A percentile compares a stretch with the other conserved stretches of the same genome.
phyloP scores from a whole-genome alignment of 2,113 vertebrate species.

The Columba janthina region DNA sequence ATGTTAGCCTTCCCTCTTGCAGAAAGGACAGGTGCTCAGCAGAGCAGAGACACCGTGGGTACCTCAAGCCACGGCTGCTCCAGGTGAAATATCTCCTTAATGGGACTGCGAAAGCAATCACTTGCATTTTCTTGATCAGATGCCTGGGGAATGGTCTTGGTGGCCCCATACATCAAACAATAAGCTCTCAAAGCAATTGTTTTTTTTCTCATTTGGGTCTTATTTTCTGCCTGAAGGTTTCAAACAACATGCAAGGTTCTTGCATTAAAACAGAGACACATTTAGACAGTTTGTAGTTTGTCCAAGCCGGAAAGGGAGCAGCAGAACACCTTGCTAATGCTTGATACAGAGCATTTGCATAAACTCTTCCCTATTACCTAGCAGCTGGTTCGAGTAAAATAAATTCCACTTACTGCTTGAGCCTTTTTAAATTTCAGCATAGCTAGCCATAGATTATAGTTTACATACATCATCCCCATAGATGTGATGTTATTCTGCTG shows the following conservation, averaged over 20 bases:
- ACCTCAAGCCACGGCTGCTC: conserved; percentile 57
- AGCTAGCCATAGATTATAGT: conserved; percentile 18
- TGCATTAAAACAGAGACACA: conserved; percentile 40
- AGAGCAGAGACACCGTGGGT: conserved; percentile 42
- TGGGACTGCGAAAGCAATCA: conserved; percentile 56
- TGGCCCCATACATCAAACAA: conserved; percentile 34
- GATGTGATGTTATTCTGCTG: neutral
- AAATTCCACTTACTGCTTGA: conserved; percentile 65
- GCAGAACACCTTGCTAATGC: conserved; percentile 55
- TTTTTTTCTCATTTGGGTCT: neutral
- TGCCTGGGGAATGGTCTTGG: conserved; percentile 39
- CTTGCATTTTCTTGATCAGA: conserved; percentile 74
- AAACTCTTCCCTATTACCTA: conserved; percentile 62
- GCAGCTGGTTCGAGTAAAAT: conserved; percentile 64
- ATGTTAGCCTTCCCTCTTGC: neutral
- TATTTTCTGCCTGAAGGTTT: conserved; percentile 21
- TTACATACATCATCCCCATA: neutral
- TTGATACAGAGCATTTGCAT: conserved; percentile 67
- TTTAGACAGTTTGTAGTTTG: conserved; percentile 59
- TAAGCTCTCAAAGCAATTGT: conserved; percentile 52
- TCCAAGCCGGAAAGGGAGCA: conserved; percentile 51
- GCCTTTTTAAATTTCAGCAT: conserved; percentile 45
- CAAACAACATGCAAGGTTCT: conserved; percentile 44
- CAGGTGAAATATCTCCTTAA: conserved; percentile 72
- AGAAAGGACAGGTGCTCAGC: neutral